These are phyloP conservation scores for Drosophila peninsularis DNA, from an alignment of 2,888 invertebrate species.

Conservation along the genomic window DNA sequence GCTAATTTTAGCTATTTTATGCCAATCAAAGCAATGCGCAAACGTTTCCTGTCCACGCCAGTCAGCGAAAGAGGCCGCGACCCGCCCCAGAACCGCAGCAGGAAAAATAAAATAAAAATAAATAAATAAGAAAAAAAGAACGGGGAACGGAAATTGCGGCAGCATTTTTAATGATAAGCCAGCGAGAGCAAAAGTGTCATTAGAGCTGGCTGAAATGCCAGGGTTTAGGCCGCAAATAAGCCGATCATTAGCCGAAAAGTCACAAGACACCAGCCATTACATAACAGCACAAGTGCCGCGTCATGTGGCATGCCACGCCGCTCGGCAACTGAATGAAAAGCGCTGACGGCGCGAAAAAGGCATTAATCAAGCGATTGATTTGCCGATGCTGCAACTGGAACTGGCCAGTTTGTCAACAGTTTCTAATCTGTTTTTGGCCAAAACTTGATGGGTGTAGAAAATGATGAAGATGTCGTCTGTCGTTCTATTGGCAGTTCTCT, in stretches of 20 bases:
- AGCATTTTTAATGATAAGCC: slow-evolving; percentile 39
- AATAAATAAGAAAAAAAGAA: not conserved
- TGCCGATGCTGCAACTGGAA: slow-evolving; percentile 28
- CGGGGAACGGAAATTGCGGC: slow-evolving; percentile 67
- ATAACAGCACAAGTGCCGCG: slow-evolving; percentile 41
- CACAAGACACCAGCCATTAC: not conserved
- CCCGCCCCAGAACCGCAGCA: slow-evolving; percentile 60
- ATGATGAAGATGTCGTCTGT: slow-evolving; percentile 33
- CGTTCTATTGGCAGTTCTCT: slow-evolving; percentile 57
- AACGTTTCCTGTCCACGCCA: slow-evolving; percentile 58
- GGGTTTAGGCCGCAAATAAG: slow-evolving; percentile 25
- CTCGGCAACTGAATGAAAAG: slow-evolving; percentile 7
- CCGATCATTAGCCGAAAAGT: slow-evolving; percentile 8
- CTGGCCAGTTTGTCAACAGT: slow-evolving; percentile 28
- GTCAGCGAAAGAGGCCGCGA: slow-evolving; percentile 36
- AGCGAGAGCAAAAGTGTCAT: slow-evolving; percentile 79
- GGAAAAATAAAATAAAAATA: not conserved
- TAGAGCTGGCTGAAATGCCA: slow-evolving; percentile 54
- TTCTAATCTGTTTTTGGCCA: slow-evolving; percentile 54
- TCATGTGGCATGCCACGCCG: slow-evolving; percentile 42
- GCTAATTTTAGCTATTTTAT: slow-evolving; percentile 58
- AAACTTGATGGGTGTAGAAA: slow-evolving; percentile 7
- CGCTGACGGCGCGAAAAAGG: slow-evolving; percentile 22
- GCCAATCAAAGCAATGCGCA: slow-evolving; percentile 51
- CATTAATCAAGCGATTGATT: slow-evolving; percentile 66